Evolutionary conservation across 64 coral and sea anemone genomes (phyloP).

Genomic region (Dendronephthya gigantea): DNA sequence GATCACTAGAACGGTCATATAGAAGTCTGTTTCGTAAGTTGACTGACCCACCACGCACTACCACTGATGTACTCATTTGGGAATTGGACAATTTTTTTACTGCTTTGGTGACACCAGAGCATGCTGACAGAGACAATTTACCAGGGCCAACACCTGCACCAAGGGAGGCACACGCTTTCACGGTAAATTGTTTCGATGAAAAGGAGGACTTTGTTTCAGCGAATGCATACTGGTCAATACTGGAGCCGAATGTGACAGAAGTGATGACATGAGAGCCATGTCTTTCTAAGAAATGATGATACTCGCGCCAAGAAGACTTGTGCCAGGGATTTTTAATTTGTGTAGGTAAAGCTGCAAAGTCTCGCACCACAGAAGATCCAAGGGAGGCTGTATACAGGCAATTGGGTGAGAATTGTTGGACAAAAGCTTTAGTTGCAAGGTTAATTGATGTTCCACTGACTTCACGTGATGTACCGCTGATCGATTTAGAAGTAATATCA

Average conservation of each 20-base stretch:
- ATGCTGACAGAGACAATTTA: slow-evolving; percentile 22
- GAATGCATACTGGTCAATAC: slow-evolving; percentile 31
- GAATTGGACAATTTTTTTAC: not conserved
- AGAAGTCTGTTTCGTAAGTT: slow-evolving; percentile 16
- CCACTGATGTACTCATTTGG: not conserved
- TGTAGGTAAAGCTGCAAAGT: not conserved
- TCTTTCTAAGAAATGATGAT: not conserved
- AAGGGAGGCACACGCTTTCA: slow-evolving; percentile 36
- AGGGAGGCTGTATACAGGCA: not conserved
- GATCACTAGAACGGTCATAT: slow-evolving; percentile 1
- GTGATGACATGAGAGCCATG: slow-evolving; percentile 34
- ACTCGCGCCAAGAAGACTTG: slow-evolving; percentile 9
- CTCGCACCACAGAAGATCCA: not conserved
- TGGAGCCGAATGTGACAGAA: slow-evolving; percentile 3
- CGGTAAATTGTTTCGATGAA: slow-evolving; percentile 16
- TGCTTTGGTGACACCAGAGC: slow-evolving; percentile 27
- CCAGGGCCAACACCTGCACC: not conserved
- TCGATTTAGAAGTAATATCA: not conserved
- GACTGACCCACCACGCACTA: slow-evolving; percentile 15
- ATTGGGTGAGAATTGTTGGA: not conserved
- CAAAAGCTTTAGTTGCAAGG: not conserved
- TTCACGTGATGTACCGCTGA: not conserved
- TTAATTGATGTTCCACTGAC: not conserved
- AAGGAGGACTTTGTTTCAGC: slow-evolving; percentile 16
- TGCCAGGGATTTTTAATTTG: slow-evolving; percentile 10